A percentile compares a stretch with the other conserved stretches of the same genome.
These are phyloP conservation scores for Timandra comae DNA, from an alignment of 2,888 invertebrate genomes.

Conservation along the genomic window DNA sequence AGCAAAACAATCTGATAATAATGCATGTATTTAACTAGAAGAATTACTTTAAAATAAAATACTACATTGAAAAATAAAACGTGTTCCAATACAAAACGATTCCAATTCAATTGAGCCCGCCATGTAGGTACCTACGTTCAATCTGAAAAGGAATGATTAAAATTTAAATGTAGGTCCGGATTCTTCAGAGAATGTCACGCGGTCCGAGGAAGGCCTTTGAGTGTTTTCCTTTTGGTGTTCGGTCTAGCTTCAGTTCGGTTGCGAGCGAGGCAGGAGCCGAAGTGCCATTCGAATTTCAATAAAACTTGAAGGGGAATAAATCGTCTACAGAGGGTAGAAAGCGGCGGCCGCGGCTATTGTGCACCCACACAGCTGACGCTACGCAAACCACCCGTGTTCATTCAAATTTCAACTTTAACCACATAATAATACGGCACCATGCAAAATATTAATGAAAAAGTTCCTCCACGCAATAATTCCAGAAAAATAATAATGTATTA, in stretches of 20 bases:
- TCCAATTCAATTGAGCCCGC: too few species aligned
- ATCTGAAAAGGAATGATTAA: constrained; percentile 15
- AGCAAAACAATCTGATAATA: too few species aligned
- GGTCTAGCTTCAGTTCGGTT: constrained; percentile 29
- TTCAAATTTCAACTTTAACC: constrained; percentile 4
- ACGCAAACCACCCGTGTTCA: constrained; percentile 4
- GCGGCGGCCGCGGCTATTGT: constrained; percentile 32
- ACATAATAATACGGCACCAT: background rate
- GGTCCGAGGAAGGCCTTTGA: constrained; percentile 19
- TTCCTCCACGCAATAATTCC: constrained; percentile 2
- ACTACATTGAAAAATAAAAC: too few species aligned
- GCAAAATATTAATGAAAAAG: background rate
- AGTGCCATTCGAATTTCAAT: constrained; percentile 59
- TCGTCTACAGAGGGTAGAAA: constrained; percentile 33
- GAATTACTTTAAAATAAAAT: too few species aligned
- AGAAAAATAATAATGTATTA: constrained; percentile 23
- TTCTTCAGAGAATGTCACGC: constrained; percentile 9
- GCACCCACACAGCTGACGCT: constrained; percentile 45
- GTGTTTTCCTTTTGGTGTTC: constrained; percentile 33
- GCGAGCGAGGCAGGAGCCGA: constrained; percentile 20
- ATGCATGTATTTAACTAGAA: too few species aligned
- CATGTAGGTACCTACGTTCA: background rate
- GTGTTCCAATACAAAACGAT: too few species aligned
- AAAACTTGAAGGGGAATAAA: constrained; percentile 63
- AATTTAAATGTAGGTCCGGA: constrained; percentile 11